Evolutionary conservation across 1,140 invertebrate species (phyloP), one percentile per base, ranked within the genome.

Genomic region (Aphidius gifuensis): DNA sequence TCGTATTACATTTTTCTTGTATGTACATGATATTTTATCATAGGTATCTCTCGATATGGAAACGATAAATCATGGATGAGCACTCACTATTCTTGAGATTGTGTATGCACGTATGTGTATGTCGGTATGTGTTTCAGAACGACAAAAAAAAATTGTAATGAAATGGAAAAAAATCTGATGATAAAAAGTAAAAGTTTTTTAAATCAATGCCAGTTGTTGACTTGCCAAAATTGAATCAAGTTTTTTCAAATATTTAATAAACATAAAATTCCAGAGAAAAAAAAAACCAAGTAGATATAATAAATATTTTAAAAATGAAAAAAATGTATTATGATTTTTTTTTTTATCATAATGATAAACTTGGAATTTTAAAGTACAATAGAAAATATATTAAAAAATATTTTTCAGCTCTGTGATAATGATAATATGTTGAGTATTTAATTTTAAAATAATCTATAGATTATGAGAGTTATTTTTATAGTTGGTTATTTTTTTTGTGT

Each of bases 31-130:
- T 45, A 42, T 53, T 11, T 16, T 23, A 53, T 32, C 42, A 8
- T 60, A 50, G 16, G 42, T 53, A 38, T 6, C 9, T 42, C 51
- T 54, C 45, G 60, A 62, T 62, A 62, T 62, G 60, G 60, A 62
- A 62, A 57, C 60, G 53, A 62, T 62, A 62, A 62, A 62, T 62
- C 60, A 57, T 61, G 32, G 59, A 60, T 43, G 58, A 54, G 59
- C 59, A 61, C 59, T 61, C 59, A 54, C n/a, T 48, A 32, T 23
- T 16, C 40, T 45, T 21, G 60, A 39, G 39, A 45, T 45, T 60
- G 47, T 32, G 23, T 32, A 11, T 6, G 23, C 2, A 49, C 5
- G 48, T 49, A 49, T 16, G 53, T 16, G 53, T 40, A 16, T 16
- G 16, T 16, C 16, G 38, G 40, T 55, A 55, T 56, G 54, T 43